Conservation (phyloP, 2,113 vertebrate genomes). For the Pterocles orientalis region DNA sequence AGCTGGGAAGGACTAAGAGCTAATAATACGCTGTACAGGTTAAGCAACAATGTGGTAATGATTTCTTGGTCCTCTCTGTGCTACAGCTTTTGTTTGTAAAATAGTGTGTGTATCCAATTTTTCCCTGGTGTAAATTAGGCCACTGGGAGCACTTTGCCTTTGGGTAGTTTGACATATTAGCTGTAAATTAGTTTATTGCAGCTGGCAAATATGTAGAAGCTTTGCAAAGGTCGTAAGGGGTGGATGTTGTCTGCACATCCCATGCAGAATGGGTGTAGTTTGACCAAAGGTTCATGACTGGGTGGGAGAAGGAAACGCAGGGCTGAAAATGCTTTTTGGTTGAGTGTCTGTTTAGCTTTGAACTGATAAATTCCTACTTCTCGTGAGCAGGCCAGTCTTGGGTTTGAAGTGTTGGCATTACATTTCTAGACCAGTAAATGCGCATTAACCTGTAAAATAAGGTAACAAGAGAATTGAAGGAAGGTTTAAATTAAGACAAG, state of each 20-base stretch:
- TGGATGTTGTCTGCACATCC: background rate
- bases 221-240: conserved; percentile 15
- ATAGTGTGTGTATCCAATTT: background rate
- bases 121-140: conserved; percentile 7
- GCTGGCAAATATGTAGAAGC: conserved; percentile 24
- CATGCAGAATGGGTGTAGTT: background rate
- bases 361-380: background rate
- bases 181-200: conserved; percentile 57
- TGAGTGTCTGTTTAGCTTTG: conserved; percentile 5
- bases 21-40: background rate
- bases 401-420: background rate
- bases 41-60: background rate
- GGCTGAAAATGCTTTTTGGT: background rate
- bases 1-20: background rate
- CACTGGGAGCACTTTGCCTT: conserved; percentile 38
- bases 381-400: background rate
- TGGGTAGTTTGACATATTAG: conserved; percentile 21
- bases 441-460: background rate
- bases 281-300: background rate
- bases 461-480: background rate
- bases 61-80: background rate
- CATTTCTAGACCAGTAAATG: background rate
- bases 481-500: background rate
- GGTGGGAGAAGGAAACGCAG: background rate
- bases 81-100: background rate